These are phyloP conservation scores for Sitta carolinensis DNA, from an alignment of 2,797 vertebrate genomes.

Conservation along the genomic window DNA sequence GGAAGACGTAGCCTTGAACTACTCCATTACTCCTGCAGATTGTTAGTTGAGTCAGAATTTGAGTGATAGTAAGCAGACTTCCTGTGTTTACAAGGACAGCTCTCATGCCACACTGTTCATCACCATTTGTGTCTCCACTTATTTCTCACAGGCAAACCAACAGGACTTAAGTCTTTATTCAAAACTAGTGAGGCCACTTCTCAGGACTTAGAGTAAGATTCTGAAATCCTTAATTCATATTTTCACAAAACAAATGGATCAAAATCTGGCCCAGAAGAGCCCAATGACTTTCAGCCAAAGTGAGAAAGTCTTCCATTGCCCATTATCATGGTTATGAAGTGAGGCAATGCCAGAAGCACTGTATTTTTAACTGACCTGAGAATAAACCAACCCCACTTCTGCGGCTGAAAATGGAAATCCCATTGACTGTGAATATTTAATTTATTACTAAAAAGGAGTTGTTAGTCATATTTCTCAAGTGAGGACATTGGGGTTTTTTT, in stretches of 20 bases:
- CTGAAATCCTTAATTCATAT: not conserved
- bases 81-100: not conserved
- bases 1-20: not conserved
- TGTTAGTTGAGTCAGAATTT: not conserved
- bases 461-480: not conserved
- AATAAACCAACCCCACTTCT: not conserved
- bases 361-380: not conserved
- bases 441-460: not conserved
- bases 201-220: not conserved
- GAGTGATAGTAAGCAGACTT: not conserved
- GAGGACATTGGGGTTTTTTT: not conserved
- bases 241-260: not conserved
- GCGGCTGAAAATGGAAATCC: not conserved
- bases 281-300: not conserved
- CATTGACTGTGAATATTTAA: not conserved
- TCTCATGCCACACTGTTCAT: not conserved
- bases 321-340: not conserved
- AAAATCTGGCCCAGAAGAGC: not conserved
- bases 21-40: not conserved
- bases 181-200: not conserved
- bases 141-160: not conserved
- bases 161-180: not conserved
- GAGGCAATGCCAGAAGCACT: not conserved
- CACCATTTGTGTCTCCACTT: not conserved
- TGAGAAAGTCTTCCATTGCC: not conserved